Evolutionary conservation across 2,797 vertebrate species (phyloP), one percentile per base, ranked within the genome.

Genomic region (Octomys mimax): DNA sequence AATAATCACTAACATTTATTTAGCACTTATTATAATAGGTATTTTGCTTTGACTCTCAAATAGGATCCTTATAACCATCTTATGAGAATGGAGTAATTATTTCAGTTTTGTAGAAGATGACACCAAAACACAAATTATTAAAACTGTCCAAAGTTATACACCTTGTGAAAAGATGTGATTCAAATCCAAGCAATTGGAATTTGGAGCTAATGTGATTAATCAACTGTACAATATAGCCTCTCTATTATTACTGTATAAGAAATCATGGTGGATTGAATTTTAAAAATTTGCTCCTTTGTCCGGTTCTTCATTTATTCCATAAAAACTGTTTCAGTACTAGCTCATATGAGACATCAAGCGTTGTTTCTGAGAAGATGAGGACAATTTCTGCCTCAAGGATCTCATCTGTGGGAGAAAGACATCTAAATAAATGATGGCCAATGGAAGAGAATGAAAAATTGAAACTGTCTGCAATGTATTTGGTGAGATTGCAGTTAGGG

Each of bases 1-100:
- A 78, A 83, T 46, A 11, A 49, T 22, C 42, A 11, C 36, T 64
- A 77, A 84, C 21, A 36, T 82, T 92, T 88, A 87, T 49, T 79
- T 89, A 82, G 19, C 2, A 68, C 18, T 61, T 57, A 4, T 70
- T 87, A 10, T 73, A 80, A 93, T 64, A 94, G 26, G 10, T 68
- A 7, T 57, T 84, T 91, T 88, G 78, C 19, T 73, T 92, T 94
- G 54, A 85, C 79, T 78, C 59, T 57, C 46, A 92, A 39, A 52
- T 79, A 64, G 82, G 75, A 96, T 61, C 46, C 36, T 91, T 46
- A 52, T 52, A 91, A n/a, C 6, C 24, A 68, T 92, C n/a, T 14
- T 57, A 39, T 83, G 52, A 95, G 42, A 89, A 80, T 71, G 24
- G 49, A 78, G 33, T 59, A 79, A 92, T 83, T 77, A 80, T 81